Evolutionary conservation across 2,113 vertebrate species (phyloP), one percentile per base, ranked within the genome.

Genomic region (Rhea pennata): DNA sequence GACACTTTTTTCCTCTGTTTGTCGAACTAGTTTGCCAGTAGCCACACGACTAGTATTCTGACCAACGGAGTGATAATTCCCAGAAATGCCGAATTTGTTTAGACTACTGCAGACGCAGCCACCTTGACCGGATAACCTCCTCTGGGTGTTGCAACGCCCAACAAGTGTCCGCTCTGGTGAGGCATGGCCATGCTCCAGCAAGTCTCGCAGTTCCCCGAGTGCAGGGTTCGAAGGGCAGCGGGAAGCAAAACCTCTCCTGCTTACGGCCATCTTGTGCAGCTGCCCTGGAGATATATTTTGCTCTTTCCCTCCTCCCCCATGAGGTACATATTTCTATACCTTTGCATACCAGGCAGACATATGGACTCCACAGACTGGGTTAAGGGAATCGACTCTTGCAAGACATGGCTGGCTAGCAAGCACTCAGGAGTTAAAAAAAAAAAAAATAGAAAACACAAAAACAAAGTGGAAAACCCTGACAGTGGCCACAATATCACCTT

Each of bases 21-120:
- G 90, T 92, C 89, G 92, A 94, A 85, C 75, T 92, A 59, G 40
- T 62, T 92, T 97, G 78, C 87, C 91, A 95, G 89, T 86, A 97
- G 96, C 92, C 95, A 91, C 95, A 92, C 84, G 19, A 92, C 92
- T 93, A 94, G 40, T 75, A 88, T 88, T 95, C 72, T 95, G 96
- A 97, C 97, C 97, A 96, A 97, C 12, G 1, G 88, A 97, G 93
- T 74, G 93, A 92, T 91, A 88, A 90, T 98, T 98, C 97, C 97
- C 97, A 98, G 98, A 97, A 98, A 96, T 50, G 95, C 48, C 70
- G 83, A 74, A 72, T 88, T 87, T 95, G 75, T 96, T 98, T 97
- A 89, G 84, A 81, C 82, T 88, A 79, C 90, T 97, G 84, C 59
- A 36, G 95, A 80, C 80, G 77, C 19, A 88, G 61, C 81, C 93